These are phyloP conservation scores for Chrysomela aeneicollis DNA, from an alignment of 2,888 invertebrate genomes.

Conservation along the genomic window DNA sequence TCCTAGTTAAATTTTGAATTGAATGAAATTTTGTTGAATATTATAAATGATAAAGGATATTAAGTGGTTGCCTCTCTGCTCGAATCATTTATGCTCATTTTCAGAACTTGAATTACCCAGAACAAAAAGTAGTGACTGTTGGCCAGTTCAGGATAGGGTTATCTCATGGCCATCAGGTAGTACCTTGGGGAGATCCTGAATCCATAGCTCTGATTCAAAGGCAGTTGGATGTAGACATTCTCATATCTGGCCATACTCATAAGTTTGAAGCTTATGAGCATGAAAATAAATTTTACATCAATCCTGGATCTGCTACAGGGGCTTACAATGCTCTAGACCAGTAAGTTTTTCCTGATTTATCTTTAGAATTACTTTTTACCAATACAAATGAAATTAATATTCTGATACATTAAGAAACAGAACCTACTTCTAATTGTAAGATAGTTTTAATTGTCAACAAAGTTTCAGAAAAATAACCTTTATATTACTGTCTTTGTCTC, in stretches of 20 bases:
- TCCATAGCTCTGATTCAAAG: conserved; percentile 92
- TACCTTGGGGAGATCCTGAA: conserved; percentile 97
- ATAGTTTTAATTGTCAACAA: too few species aligned
- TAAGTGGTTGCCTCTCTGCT: too few species aligned
- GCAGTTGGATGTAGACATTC: conserved; percentile 97
- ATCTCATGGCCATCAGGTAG: conserved; percentile 97
- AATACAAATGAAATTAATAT: too few species aligned
- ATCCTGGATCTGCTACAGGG: conserved; percentile 98
- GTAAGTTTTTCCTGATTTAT: conserved; percentile 64
- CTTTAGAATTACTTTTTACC: conserved; percentile 2
- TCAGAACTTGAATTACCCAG: conserved; percentile 90
- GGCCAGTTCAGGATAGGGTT: conserved; percentile 98
- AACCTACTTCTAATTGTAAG: too few species aligned
- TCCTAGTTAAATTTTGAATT: too few species aligned
- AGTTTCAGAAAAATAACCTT: too few species aligned
- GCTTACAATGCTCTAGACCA: conserved; percentile 93
- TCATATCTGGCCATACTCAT: conserved; percentile 98
- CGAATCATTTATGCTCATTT: too few species aligned
- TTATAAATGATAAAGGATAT: too few species aligned
- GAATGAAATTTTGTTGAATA: too few species aligned
- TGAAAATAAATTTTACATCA: conserved; percentile 98
- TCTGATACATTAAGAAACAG: too few species aligned
- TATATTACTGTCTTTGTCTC: too few species aligned
- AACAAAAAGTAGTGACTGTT: conserved; percentile 98
- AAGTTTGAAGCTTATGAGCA: conserved; percentile 98